Conservation (phyloP, 1,140 invertebrate species). For the Drosophila truncata region DNA sequence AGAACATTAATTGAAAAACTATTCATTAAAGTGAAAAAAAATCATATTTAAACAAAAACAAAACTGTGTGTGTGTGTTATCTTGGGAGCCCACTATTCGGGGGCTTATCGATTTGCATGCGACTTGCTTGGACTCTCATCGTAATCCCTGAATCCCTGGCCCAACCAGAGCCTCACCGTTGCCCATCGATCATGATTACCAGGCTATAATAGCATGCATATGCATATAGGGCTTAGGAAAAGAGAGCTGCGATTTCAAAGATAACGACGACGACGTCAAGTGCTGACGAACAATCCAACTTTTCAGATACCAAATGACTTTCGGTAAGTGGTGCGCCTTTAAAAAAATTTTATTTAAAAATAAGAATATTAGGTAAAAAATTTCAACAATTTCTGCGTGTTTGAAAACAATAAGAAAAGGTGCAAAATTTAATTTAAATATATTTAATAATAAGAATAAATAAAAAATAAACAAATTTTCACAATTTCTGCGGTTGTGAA, state of each 20-base stretch:
- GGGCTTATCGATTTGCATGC: constrained; percentile 30
- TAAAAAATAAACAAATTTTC: no score
- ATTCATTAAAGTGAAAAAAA: constrained; percentile 73
- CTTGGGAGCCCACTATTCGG: constrained; percentile 21
- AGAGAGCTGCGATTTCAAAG: constrained; percentile 14
- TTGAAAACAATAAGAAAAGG: no score
- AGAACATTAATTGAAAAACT: constrained; percentile 74
- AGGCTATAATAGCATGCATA: constrained; percentile 39
- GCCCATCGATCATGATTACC: constrained; percentile 54
- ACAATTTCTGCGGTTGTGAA: no score
- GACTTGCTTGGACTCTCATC: constrained; percentile 23
- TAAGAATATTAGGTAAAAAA: no score
- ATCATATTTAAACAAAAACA: constrained; percentile 62
- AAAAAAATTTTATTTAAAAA: no score
- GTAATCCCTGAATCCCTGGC: constrained; percentile 29
- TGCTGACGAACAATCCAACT: not conserved
- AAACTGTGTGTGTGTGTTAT: constrained; percentile 31
- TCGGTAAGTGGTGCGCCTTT: not conserved
- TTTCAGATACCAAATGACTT: not conserved
- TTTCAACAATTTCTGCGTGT: no score
- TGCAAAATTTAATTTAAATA: no score
- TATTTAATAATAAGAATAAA: no score
- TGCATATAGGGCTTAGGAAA: constrained; percentile 29
- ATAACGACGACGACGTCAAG: constrained; percentile 17
- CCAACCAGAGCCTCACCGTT: constrained; percentile 35